Evolutionary conservation across 2,888 invertebrate genomes (phyloP), one percentile per base, ranked within the genome.

Genomic region (Clivina fossor): DNA sequence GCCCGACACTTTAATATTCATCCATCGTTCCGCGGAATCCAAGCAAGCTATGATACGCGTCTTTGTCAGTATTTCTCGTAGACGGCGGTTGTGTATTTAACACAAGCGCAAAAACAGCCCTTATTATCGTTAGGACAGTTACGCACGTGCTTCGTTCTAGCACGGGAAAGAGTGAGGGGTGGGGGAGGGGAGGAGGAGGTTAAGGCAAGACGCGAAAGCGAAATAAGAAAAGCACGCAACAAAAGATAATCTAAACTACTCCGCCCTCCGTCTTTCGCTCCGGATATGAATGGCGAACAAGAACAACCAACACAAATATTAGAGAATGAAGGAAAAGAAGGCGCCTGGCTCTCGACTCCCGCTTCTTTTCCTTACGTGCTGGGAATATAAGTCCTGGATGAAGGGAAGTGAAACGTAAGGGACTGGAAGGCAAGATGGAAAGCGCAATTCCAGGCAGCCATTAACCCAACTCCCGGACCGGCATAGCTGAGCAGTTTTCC

Each of bases 391-490:
- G 61, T 66, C 60, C 61, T 62, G 61, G 61, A 63, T 54, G 64
- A 60, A 60, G 61, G 61, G 58, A 57, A 54, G 58, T 60, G 58
- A 61, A 63, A 62, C 64, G n/a, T n/a, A 65, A 66, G 66, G 65
- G 41, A 35, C 32, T n/a, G 44, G 30, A 16, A 15, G 24, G 64
- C 75, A 80, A 81, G 82, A 82, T 78, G 81, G 80, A 82, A 80
- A 81, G 80, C 80, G 81, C 80, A 80, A 83, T 83, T 84, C 81
- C 82, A 79, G 79, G 80, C 80, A 80, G 78, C 81, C 82, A 81
- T 82, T 82, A 82, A 80, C 80, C 81, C 78, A 80, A 79, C 80
- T 76, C 78, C 74, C 76, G 79, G 77, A 78, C 80, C 80, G 55
- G 81, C 80, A 80, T 80, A 79, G 68, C 68, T 67, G 68, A 67